Base-by-base conservation (phyloP, 2,888 invertebrate genomes). In the Ectemnius continuus region DNA sequence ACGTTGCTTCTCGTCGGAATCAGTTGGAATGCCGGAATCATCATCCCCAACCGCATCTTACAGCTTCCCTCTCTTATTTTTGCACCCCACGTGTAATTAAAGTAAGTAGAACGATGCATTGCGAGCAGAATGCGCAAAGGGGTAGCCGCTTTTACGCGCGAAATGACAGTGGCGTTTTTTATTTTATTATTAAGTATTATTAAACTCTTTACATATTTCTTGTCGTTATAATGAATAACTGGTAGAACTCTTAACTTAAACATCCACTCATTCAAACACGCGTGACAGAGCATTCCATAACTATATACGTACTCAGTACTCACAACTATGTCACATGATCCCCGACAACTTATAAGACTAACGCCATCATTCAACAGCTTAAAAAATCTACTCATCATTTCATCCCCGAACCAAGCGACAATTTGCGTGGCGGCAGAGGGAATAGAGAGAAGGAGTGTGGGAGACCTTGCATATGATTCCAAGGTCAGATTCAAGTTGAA, bases 161-260 rank as follows among this genome's bases (percentile, higher is more conserved):
- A 62, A 52, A 65, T 68, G 72, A 73, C 75, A 79, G 79, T 79
- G 75, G 65, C 69, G 79, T 85, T 84, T 85, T 85, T 83, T 83
- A 85, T 87, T 87, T 87, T 84, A 86, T 87, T 87, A 86, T 85
- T 87, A 87, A 87, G 87, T 87, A 86, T 85, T 88, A 88, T 88
- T 88, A 88, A 88, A 88, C 86, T 88, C 88, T 86, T 88, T 88
- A 88, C 87, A 88, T 88, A 87, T 82, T 88, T 85, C 36, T 80
- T 84, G 71, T 86, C 84, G 77, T 88, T 87, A 86, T 87, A 86
- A 87, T 88, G 83, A 86, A 86, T 88, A 88, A 88, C 87, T 82
- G 84, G 84, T 88, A 86, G 84, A 88, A 85, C 84, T 84, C 84
- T 86, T 85, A 84, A 82, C 84, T 85, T 82, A 85, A 80, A 84